Conservation (phyloP, 2,888 invertebrate genomes). For the Hanleya hanleyi region DNA sequence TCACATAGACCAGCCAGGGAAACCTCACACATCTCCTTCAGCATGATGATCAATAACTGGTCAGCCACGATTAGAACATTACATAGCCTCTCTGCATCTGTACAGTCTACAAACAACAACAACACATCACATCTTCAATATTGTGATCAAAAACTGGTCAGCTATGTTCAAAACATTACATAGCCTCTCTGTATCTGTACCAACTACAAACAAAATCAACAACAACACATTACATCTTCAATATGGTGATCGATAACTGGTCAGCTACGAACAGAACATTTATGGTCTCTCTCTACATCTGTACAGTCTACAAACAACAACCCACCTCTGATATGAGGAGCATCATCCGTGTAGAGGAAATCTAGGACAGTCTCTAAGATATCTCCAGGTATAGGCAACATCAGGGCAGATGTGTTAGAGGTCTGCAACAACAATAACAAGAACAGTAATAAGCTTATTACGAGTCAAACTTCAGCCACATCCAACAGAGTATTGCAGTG, state of each 20-base stretch:
- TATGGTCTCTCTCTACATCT: conserved; percentile 83
- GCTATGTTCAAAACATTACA: conserved; percentile 85
- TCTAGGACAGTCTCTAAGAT: conserved; percentile 82
- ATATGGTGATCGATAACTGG: conserved; percentile 82
- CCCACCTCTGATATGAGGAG: conserved; percentile 72
- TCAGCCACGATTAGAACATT: conserved; percentile 86
- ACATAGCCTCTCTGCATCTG: conserved; percentile 82
- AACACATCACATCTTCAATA: conserved; percentile 83
- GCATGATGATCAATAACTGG: conserved; percentile 82
- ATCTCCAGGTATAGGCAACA: conserved; percentile 79
- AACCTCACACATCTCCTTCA: conserved; percentile 84
- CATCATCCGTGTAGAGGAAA: conserved; percentile 84
- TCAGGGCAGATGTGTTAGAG: conserved; percentile 76
- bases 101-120: conserved; percentile 76
- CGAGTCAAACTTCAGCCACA: too few relatives aligned
- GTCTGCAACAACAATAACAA: conserved; percentile 74
- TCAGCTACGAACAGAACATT: conserved; percentile 86
- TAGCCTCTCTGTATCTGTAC: conserved; percentile 81
- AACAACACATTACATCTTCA: conserved; percentile 85
- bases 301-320: conserved; percentile 76
- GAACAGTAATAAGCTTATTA: background rate
- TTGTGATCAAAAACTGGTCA: conserved; percentile 84
- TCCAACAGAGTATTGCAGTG: too few relatives aligned
- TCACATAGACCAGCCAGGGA: conserved; percentile 78
- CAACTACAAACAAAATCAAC: conserved; percentile 75